Conservation (phyloP, 2,888 invertebrate genomes). For the Chaitophorus viminalis region DNA sequence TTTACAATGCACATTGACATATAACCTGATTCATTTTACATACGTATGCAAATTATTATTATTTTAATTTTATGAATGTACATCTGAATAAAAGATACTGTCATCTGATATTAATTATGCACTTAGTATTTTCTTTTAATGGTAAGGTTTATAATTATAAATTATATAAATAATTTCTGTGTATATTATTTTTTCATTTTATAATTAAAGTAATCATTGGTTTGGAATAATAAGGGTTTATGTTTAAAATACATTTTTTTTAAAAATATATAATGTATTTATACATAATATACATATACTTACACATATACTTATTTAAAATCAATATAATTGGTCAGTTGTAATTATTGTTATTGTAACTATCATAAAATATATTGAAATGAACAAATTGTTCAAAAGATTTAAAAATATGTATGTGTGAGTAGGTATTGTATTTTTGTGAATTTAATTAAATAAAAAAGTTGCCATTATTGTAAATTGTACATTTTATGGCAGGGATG, state of each 20-base stretch:
- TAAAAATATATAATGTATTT: no score
- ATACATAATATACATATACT: no score
- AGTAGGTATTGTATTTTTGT: background rate
- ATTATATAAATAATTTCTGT: background rate
- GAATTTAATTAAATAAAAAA: no score
- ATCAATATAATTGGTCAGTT: background rate
- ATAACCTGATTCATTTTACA: background rate
- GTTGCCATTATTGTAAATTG: no score
- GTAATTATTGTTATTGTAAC: background rate
- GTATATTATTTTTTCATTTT: background rate
- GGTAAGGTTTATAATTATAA: background rate
- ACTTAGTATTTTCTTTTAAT: background rate
- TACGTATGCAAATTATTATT: conserved; percentile 7
- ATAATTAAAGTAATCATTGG: background rate
- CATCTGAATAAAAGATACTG: background rate
- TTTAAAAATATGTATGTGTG: background rate
- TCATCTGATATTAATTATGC: background rate
- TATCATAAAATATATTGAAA: background rate
- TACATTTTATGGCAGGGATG: no score
- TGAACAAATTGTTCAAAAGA: background rate
- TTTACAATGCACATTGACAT: background rate
- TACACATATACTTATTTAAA: no score
- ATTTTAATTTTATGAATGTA: background rate
- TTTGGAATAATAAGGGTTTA: background rate
- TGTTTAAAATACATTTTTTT: background rate